Conservation (phyloP, 2,113 vertebrate species). For the Arothron firmamentum region DNA sequence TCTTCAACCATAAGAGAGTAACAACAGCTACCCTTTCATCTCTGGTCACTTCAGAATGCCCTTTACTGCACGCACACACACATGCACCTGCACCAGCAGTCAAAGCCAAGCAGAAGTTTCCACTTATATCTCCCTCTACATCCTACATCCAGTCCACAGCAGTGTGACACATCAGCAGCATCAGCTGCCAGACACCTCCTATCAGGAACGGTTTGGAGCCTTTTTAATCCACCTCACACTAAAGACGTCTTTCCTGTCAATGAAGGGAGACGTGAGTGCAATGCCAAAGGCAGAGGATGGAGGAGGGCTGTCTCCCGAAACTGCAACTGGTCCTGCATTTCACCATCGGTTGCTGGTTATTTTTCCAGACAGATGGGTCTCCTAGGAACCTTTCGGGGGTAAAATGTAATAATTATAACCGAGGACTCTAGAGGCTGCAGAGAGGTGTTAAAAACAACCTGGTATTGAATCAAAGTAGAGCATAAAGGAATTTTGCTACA, state of each 20-base stretch:
- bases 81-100: conserved; percentile 30
- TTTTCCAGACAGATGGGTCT: conserved; percentile 15
- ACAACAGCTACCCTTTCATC: conserved; percentile 51
- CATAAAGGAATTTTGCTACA: too few species aligned
- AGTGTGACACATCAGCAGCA: conserved; percentile 53
- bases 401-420: neutral
- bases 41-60: conserved; percentile 51
- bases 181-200: conserved; percentile 64
- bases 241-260: conserved; percentile 69
- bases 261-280: conserved; percentile 61
- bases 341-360: conserved; percentile 42
- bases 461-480: too few species aligned
- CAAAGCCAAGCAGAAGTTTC: conserved; percentile 54
- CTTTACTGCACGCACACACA: conserved; percentile 18
- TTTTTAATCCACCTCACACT: conserved; percentile 62
- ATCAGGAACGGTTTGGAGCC: conserved; percentile 58
- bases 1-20: conserved; percentile 42
- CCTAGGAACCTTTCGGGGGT: conserved; percentile 22
- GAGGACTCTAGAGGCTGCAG: too few species aligned
- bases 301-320: conserved; percentile 41
- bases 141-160: conserved; percentile 26
- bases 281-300: conserved; percentile 47
- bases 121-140: conserved; percentile 5
- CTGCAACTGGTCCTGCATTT: conserved; percentile 41
- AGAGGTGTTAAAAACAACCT: too few species aligned